Base-by-base conservation (phyloP, 1,140 invertebrate species). In the Liolophura sinensis region DNA sequence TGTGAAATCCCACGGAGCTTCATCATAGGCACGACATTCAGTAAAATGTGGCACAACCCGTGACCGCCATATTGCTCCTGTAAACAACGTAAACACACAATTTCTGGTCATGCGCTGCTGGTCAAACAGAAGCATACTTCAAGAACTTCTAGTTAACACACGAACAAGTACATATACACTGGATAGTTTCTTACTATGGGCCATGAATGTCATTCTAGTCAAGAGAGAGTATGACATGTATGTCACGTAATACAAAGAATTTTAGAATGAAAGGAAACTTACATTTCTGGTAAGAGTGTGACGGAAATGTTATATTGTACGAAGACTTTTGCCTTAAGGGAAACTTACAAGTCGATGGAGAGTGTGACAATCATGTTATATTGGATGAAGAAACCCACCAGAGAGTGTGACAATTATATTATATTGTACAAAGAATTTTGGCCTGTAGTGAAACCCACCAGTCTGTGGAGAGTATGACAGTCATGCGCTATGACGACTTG, bases 391-490 rank as follows among this genome's bases (percentile, higher is more conserved):
- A n/a, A n/a, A n/a, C 14, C n/a, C 49, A 50, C 14, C 49, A n/a
- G n/a, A 14, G 49, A 14, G n/a, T n/a, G n/a, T n/a, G n/a, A 14
- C 14, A 50, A n/a, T 14, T 50, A 14, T 14, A n/a, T 14, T n/a
- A 14, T n/a, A 14, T 50, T 14, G 49, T n/a, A 14, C 49, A 14
- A n/a, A 22, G 31, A 20, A 51, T 3, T 50, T 50, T 3, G 27
- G 22, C 12, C 16, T 15, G 57, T 11, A 65, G 40, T 46, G 24
- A 62, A 52, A 75, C 84, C 80, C 80, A 92, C 92, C 87, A 95
- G 81, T 82, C 92, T 83, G 80, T 94, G 92, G 82, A 93, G 93
- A 0, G 93, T 94, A 75, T 95, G 93, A 67, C 95, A 92, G 76
- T 95, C 93, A 71, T 95, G 93, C 3, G 90, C 89, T 78, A 94